Percentiles rank a stretch among this genome's conserved stretches.
These are phyloP conservation scores for Ptychochromis oligacanthus DNA, from an alignment of 2,113 vertebrate species.

Conservation along the genomic window DNA sequence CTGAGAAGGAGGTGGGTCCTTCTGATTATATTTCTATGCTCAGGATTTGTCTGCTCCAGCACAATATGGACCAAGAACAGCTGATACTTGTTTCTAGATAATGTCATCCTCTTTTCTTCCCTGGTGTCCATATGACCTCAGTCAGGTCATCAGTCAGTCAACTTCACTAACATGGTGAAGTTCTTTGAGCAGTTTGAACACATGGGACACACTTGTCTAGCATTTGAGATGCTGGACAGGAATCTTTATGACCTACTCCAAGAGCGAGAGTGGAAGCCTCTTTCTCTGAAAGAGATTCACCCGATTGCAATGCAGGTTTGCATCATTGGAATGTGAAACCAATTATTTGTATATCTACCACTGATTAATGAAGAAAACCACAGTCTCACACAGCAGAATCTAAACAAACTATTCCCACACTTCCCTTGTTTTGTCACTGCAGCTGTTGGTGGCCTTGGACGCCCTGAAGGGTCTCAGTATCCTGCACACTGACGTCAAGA, in stretches of 20 bases:
- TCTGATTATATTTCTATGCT: neutral
- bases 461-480: neutral
- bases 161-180: neutral
- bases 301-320: conserved; percentile 18
- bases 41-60: neutral
- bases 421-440: neutral
- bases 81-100: too few relatives aligned
- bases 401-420: neutral
- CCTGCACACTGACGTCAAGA: conserved; percentile 13
- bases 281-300: neutral
- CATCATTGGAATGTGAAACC: neutral
- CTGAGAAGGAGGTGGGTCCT: neutral
- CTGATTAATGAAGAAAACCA: neutral
- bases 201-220: neutral
- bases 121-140: conserved; percentile 16
- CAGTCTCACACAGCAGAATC: neutral
- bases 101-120: neutral
- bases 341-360: neutral
- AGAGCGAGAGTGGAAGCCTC: neutral
- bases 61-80: neutral
- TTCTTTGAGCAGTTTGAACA: conserved; percentile 6
- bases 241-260: neutral
- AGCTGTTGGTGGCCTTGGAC: conserved; percentile 26
- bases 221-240: conserved; percentile 31
- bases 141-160: too few relatives aligned